Percentiles rank a stretch among this genome's conserved stretches.
Evolutionary conservation across 2,797 vertebrate species (phyloP).

Genomic region (Apogon hyalosoma): DNA sequence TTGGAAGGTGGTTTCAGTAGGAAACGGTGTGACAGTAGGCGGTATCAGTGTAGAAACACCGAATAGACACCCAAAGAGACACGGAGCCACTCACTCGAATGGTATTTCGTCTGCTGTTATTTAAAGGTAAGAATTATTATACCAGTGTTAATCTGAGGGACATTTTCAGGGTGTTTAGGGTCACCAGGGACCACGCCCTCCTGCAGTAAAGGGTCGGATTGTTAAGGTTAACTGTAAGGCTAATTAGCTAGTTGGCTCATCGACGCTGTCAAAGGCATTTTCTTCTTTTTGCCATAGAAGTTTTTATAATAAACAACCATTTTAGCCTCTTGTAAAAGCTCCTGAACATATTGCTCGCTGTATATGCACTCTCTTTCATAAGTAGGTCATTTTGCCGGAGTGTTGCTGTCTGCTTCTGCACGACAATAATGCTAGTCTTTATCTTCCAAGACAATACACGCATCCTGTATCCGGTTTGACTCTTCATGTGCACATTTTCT

Average conservation of each 20-base stretch:
- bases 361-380: background rate
- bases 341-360: background rate
- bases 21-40: constrained; percentile 52
- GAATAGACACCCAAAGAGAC: constrained; percentile 9
- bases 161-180: constrained; percentile 11
- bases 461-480: accelerated
- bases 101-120: constrained; percentile 36
- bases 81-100: constrained; percentile 35
- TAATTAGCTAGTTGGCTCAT: constrained; percentile 1
- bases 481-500: background rate
- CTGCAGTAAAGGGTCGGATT: background rate
- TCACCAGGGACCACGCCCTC: constrained; percentile 60
- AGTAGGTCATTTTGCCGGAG: constrained; percentile 3
- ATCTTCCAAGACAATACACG: background rate
- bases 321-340: background rate
- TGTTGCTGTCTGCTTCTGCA: constrained; percentile 15
- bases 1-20: constrained; percentile 86
- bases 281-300: background rate
- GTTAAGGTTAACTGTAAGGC: background rate
- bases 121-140: constrained; percentile 62
- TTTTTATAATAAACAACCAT: background rate
- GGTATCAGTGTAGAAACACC: constrained; percentile 1
- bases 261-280: background rate
- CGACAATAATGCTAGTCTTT: background rate
- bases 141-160: background rate